A percentile compares a stretch with the other conserved stretches of the same genome.
phyloP scores from a whole-genome alignment of 2,888 invertebrate genomes.

The Nymphalis c-album region DNA sequence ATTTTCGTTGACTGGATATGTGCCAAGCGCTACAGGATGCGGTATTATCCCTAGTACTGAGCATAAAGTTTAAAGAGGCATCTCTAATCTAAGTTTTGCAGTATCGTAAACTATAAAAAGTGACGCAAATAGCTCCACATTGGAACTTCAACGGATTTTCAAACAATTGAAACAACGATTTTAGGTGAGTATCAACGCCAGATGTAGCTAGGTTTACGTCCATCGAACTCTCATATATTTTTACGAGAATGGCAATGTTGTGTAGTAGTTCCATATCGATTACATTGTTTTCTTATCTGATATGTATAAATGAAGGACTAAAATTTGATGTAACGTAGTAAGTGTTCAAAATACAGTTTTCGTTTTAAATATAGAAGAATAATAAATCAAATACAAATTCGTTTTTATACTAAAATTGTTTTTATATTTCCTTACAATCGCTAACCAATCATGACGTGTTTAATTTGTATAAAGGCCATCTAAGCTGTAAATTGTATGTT shows the following conservation, averaged over 20 bases:
- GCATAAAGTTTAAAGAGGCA: slow-evolving; percentile 44
- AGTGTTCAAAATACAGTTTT: too few species aligned
- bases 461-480: too few species aligned
- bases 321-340: too few species aligned
- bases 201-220: slow-evolving; percentile 12
- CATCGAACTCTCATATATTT: slow-evolving; percentile 25
- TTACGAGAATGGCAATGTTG: slow-evolving; percentile 37
- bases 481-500: too few species aligned
- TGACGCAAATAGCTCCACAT: slow-evolving; percentile 42
- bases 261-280: slow-evolving; percentile 31
- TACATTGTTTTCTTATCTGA: background rate
- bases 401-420: too few species aligned
- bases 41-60: slow-evolving; percentile 28
- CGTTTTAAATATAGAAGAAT: too few species aligned
- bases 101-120: slow-evolving; percentile 61
- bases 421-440: too few species aligned
- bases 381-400: too few species aligned
- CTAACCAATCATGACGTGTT: too few species aligned
- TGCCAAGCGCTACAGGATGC: slow-evolving; percentile 31
- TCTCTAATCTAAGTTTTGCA: slow-evolving; percentile 52
- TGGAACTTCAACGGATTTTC: slow-evolving; percentile 48
- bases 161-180: slow-evolving; percentile 53
- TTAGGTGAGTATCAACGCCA: slow-evolving; percentile 39
- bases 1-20: slow-evolving; percentile 27
- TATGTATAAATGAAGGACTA: too few species aligned